These are phyloP conservation scores for Trachelus stipa DNA, from an alignment of 2,888 invertebrate genomes.

Conservation along the genomic window DNA sequence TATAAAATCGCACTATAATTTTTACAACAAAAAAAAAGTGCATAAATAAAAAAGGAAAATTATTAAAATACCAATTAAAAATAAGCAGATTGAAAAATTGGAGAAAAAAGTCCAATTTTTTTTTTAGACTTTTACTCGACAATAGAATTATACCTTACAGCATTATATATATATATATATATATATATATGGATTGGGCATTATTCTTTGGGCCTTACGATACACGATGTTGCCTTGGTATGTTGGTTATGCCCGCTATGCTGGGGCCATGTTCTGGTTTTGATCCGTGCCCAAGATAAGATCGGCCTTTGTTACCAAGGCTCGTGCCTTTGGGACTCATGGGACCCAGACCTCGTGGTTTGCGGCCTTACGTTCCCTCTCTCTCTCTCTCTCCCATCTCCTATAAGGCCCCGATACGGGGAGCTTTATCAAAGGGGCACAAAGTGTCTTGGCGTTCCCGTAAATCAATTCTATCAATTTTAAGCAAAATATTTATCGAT, in stretches of 20 bases:
- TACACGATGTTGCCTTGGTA: slow-evolving; percentile 50
- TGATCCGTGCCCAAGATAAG: slow-evolving; percentile 64
- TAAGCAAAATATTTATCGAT: not conserved
- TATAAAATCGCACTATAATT: not conserved
- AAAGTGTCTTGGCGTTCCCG: not conserved
- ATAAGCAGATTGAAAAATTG: not conserved
- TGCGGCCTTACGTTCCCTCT: slow-evolving; percentile 20
- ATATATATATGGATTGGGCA: slow-evolving; percentile 43
- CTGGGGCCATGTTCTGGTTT: slow-evolving; percentile 64
- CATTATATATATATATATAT: not conserved
- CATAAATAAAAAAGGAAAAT: not conserved
- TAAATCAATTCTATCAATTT: not conserved
- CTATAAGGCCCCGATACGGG: not conserved
- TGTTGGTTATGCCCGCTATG: slow-evolving; percentile 64
- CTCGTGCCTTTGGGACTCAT: slow-evolving; percentile 59
- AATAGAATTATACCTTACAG: slow-evolving; percentile 54
- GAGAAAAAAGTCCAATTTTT: not conserved
- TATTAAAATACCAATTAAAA: not conserved
- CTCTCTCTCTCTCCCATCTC: slow-evolving; percentile 22
- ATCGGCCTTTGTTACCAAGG: slow-evolving; percentile 63
- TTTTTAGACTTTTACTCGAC: slow-evolving; percentile 21
- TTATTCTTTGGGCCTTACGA: slow-evolving; percentile 43
- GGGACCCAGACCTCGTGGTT: slow-evolving; percentile 26
- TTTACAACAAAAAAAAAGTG: not conserved
- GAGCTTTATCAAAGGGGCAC: not conserved